Conservation (phyloP, 2,888 invertebrate species). For the Orchesella flavescens region DNA sequence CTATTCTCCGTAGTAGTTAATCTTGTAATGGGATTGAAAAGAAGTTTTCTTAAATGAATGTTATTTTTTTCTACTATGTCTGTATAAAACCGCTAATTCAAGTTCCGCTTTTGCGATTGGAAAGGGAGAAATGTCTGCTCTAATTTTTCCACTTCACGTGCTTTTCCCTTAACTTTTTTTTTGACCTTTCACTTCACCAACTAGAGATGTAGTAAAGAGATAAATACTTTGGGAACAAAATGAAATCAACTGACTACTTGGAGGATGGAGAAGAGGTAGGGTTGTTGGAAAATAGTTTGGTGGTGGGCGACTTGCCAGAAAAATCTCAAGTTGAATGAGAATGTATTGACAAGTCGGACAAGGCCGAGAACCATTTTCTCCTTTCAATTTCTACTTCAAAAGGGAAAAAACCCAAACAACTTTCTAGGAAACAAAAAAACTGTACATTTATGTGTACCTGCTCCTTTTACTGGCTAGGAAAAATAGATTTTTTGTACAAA, state of each 20-base stretch:
- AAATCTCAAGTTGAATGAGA: not conserved
- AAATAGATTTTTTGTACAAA: too few relatives aligned
- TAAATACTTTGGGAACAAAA: slow-evolving; percentile 15
- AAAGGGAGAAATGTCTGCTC: too few relatives aligned
- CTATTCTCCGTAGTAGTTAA: not conserved
- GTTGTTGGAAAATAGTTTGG: not conserved
- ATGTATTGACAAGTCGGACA: slow-evolving; percentile 46
- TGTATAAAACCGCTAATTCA: slow-evolving; percentile 8
- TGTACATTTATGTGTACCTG: too few relatives aligned
- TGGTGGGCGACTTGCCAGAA: slow-evolving; percentile 35
- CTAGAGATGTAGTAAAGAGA: too few relatives aligned
- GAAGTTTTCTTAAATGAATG: not conserved
- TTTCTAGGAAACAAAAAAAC: not conserved
- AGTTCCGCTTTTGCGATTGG: too few relatives aligned
- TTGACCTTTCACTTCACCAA: slow-evolving; percentile 42
- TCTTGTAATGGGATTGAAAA: slow-evolving; percentile 1
- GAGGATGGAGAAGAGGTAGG: not conserved
- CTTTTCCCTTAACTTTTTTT: not conserved
- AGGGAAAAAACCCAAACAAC: slow-evolving; percentile 11
- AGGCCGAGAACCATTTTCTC: slow-evolving; percentile 36
- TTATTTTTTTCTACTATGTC: not conserved
- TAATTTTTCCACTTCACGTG: slow-evolving; percentile 42
- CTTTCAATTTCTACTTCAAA: not conserved
- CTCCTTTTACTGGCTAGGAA: too few relatives aligned
- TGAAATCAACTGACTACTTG: slow-evolving; percentile 32